Evolutionary conservation across 2,888 invertebrate genomes (phyloP).

Genomic region (Eristalis arbustorum): DNA sequence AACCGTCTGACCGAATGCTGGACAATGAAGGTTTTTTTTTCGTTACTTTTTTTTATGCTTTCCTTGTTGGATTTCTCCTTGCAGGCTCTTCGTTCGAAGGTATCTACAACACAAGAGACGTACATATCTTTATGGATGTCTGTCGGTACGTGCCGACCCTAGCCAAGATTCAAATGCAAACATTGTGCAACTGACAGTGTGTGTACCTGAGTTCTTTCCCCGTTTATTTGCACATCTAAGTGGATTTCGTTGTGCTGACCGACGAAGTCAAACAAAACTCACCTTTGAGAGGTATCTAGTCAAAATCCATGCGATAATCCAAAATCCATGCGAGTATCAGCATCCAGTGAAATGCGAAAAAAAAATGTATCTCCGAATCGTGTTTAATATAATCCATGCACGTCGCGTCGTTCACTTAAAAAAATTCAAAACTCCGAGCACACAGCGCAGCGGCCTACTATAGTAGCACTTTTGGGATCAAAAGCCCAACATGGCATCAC

Average conservation of each 20-base stretch:
- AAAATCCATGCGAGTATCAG: constrained; percentile 9
- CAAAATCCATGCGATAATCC: constrained; percentile 36
- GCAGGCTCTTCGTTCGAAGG: constrained; percentile 2
- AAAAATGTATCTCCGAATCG: neutral
- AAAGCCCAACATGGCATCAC: constrained; percentile 77
- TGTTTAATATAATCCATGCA: constrained; percentile 38
- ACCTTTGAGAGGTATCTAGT: constrained; percentile 27
- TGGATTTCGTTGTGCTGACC: constrained; percentile 28
- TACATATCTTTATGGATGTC: neutral
- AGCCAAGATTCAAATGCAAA: constrained; percentile 20
- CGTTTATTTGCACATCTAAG: constrained; percentile 59
- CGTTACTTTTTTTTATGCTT: neutral
- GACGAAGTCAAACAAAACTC: constrained; percentile 1
- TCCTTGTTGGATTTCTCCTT: constrained; percentile 1
- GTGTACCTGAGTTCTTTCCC: constrained; percentile 38
- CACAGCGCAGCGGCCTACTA: constrained; percentile 61
- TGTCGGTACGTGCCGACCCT: neutral
- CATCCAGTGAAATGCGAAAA: neutral
- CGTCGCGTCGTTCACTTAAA: constrained; percentile 26
- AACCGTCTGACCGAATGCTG: constrained; percentile 2
- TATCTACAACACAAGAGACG: neutral
- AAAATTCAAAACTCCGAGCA: constrained; percentile 17
- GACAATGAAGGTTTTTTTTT: constrained; percentile 29
- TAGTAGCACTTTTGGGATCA: constrained; percentile 67
- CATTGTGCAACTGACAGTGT: constrained; percentile 36